phyloP scores from a whole-genome alignment of 2,113 vertebrate genomes.

The Varanus komodoensis region DNA sequence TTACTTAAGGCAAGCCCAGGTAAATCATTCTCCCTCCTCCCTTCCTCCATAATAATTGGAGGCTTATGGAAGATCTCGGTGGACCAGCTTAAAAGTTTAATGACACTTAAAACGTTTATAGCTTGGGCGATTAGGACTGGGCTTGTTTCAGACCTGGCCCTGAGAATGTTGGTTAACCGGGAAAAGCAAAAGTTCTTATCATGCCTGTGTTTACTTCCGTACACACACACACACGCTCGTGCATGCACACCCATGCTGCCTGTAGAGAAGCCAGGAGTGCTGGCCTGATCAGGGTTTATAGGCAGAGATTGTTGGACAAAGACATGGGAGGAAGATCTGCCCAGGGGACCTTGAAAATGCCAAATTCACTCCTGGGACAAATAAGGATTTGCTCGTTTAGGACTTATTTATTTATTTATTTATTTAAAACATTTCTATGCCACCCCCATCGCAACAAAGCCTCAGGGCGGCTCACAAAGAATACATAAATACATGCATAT shows the following conservation, averaged over 20 bases:
- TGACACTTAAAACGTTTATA: conserved; percentile 59
- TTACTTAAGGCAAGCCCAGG: conserved; percentile 59
- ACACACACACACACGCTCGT: too few species aligned
- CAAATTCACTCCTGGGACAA: background rate
- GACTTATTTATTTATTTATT: too few species aligned
- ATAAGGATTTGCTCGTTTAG: too few species aligned
- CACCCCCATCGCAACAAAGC: too few species aligned
- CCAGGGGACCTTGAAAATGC: background rate
- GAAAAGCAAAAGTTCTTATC: conserved; percentile 42
- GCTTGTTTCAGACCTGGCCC: conserved; percentile 50
- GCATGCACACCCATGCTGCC: conserved; percentile 3
- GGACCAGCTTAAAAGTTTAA: conserved; percentile 73
- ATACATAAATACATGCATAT: too few species aligned
- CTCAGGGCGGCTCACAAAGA: too few species aligned
- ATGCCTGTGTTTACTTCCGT: too few species aligned
- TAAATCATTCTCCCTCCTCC: conserved; percentile 51
- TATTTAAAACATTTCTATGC: too few species aligned
- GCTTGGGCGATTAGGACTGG: conserved; percentile 3
- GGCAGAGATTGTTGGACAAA: conserved; percentile 11
- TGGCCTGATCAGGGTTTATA: background rate
- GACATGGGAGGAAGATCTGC: background rate
- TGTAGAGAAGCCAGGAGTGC: conserved; percentile 25
- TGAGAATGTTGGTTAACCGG: conserved; percentile 55
- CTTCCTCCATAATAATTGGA: conserved; percentile 47
- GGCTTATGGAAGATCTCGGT: conserved; percentile 59